A percentile compares a stretch with the other conserved stretches of the same genome.
phyloP scores from a whole-genome alignment of 2,113 vertebrate genomes.

The Semnornis frantzii region DNA sequence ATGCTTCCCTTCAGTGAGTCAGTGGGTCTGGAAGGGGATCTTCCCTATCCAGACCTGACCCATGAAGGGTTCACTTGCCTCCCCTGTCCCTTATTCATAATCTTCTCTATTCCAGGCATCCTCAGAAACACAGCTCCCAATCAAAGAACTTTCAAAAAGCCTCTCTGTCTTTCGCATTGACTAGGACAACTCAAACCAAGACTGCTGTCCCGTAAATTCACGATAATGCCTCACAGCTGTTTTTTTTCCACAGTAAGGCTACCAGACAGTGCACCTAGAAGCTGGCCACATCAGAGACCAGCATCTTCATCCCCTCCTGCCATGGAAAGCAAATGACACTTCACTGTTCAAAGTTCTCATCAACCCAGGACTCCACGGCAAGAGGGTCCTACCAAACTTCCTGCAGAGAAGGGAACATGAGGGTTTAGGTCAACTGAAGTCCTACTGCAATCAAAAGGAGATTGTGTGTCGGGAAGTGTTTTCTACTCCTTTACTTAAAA shows the following conservation, averaged over 20 bases:
- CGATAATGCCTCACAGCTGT: not conserved
- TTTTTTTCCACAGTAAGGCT: not conserved
- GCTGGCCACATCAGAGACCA: not conserved
- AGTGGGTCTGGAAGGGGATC: not conserved
- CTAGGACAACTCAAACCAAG: not conserved
- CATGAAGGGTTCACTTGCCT: not conserved
- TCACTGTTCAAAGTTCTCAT: not conserved
- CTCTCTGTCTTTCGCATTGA: not conserved
- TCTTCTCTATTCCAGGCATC: not conserved
- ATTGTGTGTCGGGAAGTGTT: not conserved
- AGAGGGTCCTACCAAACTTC: not conserved
- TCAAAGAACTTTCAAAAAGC: not conserved
- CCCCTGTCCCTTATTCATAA: not conserved
- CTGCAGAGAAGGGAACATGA: fast-evolving
- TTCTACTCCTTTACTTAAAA: not conserved
- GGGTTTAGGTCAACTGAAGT: not conserved
- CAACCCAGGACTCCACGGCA: not conserved
- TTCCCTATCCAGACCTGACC: not conserved
- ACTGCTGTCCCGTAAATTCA: not conserved
- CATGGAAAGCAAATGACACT: not conserved
- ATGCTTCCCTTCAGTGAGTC: not conserved
- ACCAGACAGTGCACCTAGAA: not conserved
- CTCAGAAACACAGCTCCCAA: not conserved
- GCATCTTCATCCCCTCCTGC: not conserved
- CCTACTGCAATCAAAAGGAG: not conserved